Conservation (phyloP, 2,113 vertebrate genomes). For the Tiliqua scincoides region DNA sequence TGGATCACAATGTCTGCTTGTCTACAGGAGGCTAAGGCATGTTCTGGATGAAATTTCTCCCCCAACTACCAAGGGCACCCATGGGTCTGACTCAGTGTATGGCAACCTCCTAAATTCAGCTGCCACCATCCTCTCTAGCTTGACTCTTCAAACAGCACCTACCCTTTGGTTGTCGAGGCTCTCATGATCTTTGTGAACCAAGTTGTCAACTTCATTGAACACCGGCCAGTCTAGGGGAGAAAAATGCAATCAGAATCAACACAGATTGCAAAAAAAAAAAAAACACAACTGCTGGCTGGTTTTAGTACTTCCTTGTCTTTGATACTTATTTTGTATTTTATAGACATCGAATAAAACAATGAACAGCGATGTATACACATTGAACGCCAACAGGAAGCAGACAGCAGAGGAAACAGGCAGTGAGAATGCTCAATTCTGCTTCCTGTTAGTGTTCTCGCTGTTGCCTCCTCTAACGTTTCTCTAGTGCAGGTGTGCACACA, state of each 20-base stretch:
- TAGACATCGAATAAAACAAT: too few species aligned
- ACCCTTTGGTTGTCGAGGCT: constrained; percentile 85
- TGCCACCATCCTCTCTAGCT: not conserved
- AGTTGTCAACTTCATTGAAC: constrained; percentile 82
- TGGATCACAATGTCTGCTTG: not conserved
- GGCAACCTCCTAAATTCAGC: not conserved
- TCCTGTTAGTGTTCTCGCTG: too few species aligned
- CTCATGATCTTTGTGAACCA: constrained; percentile 73
- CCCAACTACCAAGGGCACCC: too few species aligned
- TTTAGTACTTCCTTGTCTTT: too few species aligned
- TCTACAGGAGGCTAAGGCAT: not conserved
- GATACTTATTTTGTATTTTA: too few species aligned
- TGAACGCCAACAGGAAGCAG: too few species aligned
- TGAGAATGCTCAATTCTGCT: too few species aligned
- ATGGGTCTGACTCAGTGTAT: not conserved
- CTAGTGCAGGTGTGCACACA: too few species aligned
- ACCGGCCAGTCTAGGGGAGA: constrained; percentile 81
- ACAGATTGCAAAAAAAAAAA: too few species aligned
- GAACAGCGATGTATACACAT: not conserved
- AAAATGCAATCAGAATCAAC: not conserved
- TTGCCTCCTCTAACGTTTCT: too few species aligned
- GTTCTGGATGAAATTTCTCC: not conserved
- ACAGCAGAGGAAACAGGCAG: too few species aligned
- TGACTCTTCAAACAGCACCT: constrained; percentile 54
- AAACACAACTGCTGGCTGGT: not conserved